These are phyloP conservation scores for Bolborhynchus lineola DNA, from an alignment of 2,113 vertebrate species.

Conservation along the genomic window DNA sequence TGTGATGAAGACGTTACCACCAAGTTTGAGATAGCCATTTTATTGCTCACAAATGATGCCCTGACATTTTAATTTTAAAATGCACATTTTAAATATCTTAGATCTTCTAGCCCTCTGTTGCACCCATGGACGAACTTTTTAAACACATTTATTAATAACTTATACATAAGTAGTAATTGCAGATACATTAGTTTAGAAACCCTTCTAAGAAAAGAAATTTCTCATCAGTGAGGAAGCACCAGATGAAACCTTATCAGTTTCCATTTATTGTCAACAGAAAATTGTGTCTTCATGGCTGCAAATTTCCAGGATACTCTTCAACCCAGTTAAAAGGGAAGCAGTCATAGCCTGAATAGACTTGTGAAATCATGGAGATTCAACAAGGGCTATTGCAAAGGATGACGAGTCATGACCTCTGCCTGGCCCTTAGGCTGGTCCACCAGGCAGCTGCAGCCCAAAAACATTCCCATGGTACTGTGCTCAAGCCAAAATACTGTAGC, in stretches of 20 bases:
- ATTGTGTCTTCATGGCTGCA: neutral
- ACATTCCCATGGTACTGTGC: accelerated
- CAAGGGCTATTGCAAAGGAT: neutral
- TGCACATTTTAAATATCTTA: neutral
- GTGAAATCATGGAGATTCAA: accelerated
- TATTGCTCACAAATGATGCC: neutral
- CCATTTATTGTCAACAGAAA: neutral
- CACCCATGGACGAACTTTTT: neutral
- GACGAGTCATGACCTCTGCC: neutral
- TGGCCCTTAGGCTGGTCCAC: neutral
- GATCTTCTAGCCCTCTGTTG: neutral
- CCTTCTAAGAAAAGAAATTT: neutral
- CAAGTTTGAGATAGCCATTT: neutral
- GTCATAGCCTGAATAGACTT: neutral
- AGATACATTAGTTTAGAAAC: neutral
- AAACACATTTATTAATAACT: neutral
- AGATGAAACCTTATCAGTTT: neutral
- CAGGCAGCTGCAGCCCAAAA: neutral
- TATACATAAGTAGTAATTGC: neutral
- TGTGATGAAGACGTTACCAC: neutral
- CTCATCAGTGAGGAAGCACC: neutral
- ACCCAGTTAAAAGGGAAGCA: neutral
- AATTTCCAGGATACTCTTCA: neutral
- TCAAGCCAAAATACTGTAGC: neutral
- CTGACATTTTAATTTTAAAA: neutral